A percentile compares a stretch with the other conserved stretches of the same genome.
phyloP scores from a whole-genome alignment of 53 echinoderm and acorn worm genomes.

The Echinometra lucunter region DNA sequence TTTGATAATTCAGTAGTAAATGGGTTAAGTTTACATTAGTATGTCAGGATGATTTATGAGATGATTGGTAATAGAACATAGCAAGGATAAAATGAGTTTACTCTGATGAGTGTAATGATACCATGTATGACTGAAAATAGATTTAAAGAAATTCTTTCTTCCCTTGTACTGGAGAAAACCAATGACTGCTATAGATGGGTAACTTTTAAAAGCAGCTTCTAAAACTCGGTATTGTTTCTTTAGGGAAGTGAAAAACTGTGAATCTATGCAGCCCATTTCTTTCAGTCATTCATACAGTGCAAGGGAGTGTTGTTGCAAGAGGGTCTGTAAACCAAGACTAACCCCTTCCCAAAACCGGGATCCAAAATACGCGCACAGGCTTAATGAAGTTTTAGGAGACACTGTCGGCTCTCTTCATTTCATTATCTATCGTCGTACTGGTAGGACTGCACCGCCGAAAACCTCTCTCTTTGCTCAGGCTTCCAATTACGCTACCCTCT shows the following conservation, averaged over 20 bases:
- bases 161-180: neutral
- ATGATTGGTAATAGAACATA: too few species aligned
- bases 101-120: too few species aligned
- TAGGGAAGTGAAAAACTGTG: neutral
- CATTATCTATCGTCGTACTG: conserved; percentile 44
- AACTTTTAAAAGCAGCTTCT: neutral
- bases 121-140: too few species aligned
- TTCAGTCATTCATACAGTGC: neutral
- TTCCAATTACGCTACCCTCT: neutral
- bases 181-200: neutral
- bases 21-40: neutral
- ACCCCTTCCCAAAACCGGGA: neutral
- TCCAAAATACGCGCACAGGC: conserved; percentile 43
- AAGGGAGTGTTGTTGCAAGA: neutral
- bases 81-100: too few species aligned
- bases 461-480: conserved; percentile 5
- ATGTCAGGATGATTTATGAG: neutral
- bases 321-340: conserved; percentile 22
- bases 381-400: conserved; percentile 54
- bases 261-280: neutral
- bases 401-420: conserved; percentile 48
- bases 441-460: neutral
- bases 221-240: neutral
- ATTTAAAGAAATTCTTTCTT: neutral
- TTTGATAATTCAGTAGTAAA: too few species aligned